Evolutionary conservation across 2,888 invertebrate genomes (phyloP).

Genomic region (Lapara coniferarum): DNA sequence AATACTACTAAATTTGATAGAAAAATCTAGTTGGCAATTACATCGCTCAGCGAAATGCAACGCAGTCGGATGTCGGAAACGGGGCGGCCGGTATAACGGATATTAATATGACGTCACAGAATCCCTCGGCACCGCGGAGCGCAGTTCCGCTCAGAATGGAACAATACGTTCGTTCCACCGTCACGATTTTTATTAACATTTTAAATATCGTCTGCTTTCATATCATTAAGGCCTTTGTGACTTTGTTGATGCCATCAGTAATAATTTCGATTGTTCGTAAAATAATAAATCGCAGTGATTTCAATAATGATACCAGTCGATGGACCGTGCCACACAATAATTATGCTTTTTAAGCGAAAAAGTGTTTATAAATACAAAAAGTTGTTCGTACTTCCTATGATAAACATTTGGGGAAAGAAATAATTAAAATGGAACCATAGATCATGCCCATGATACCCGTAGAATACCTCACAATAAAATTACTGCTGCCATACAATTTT

Average conservation of each 20-base stretch:
- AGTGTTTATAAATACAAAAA: too few species aligned
- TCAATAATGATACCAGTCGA: background rate
- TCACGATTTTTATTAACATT: constrained; percentile 42
- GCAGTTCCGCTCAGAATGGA: constrained; percentile 58
- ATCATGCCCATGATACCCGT: background rate
- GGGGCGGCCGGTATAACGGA: constrained; percentile 59
- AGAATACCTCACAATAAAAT: background rate
- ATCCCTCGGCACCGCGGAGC: constrained; percentile 52
- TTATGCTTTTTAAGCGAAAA: too few species aligned
- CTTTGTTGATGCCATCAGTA: constrained; percentile 20
- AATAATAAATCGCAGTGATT: background rate
- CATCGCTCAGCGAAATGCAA: constrained; percentile 44
- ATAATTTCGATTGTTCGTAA: background rate
- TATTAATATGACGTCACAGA: constrained; percentile 69
- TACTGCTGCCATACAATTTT: constrained; percentile 37
- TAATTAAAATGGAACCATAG: background rate
- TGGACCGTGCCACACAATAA: too few species aligned
- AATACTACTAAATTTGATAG: constrained; percentile 5
- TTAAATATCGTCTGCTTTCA: constrained; percentile 16
- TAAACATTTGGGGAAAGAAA: too few species aligned
- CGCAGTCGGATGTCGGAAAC: constrained; percentile 57
- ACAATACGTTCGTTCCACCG: constrained; percentile 56
- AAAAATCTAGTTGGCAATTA: constrained; percentile 30
- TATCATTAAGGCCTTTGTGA: constrained; percentile 16
- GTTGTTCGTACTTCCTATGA: too few species aligned